A percentile compares a stretch with the other conserved stretches of the same genome.
Conservation (phyloP, 2,888 invertebrate genomes). For the Antitype chi region DNA sequence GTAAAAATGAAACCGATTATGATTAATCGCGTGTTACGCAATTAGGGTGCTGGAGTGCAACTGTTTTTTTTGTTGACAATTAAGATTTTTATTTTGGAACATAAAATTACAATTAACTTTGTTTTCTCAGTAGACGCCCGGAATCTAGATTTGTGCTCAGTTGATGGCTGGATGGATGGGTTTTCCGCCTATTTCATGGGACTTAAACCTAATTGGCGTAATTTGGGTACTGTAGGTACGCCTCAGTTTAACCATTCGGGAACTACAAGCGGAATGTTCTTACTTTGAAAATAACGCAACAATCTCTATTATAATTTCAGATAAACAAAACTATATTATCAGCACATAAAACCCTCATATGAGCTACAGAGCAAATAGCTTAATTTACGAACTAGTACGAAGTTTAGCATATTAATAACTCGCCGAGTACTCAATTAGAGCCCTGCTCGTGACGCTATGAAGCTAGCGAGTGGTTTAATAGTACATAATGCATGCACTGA, state of each 20-base stretch:
- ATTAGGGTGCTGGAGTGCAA: too few species aligned
- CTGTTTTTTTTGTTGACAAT: too few species aligned
- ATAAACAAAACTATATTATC: slow-evolving; percentile 1
- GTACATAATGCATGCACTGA: slow-evolving; percentile 34
- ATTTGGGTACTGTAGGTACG: not conserved
- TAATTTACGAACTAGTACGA: slow-evolving; percentile 16
- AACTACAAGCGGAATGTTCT: not conserved
- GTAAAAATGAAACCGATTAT: too few species aligned
- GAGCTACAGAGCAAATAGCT: slow-evolving; percentile 11
- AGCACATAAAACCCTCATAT: slow-evolving; percentile 8
- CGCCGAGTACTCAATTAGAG: slow-evolving; percentile 42
- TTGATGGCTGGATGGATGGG: not conserved
- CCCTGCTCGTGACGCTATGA: slow-evolving; percentile 29
- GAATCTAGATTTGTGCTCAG: not conserved
- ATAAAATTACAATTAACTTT: too few species aligned
- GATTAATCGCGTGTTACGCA: too few species aligned
- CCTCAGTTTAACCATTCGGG: not conserved
- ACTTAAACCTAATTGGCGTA: not conserved
- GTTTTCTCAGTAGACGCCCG: too few species aligned
- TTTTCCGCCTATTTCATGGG: not conserved
- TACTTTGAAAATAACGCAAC: not conserved
- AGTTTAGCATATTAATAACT: slow-evolving; percentile 46
- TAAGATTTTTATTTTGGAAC: too few species aligned
- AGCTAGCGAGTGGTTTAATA: slow-evolving; percentile 37
- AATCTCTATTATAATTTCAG: not conserved